Conservation (phyloP, 2,797 vertebrate species). For the Zalophus californianus region DNA sequence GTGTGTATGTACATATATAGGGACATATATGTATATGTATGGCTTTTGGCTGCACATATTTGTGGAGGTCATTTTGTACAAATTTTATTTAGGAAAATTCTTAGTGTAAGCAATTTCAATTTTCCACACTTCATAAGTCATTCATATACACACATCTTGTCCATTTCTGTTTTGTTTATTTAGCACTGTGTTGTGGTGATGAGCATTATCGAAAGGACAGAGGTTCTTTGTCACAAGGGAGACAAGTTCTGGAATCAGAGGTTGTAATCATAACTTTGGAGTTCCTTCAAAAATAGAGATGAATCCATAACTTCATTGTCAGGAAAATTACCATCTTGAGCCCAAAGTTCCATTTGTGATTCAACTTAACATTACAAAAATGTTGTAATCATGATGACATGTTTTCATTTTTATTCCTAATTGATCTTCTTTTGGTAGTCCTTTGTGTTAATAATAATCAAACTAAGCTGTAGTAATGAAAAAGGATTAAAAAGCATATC, state of each 20-base stretch:
- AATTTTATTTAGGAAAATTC: slow-evolving; percentile 25
- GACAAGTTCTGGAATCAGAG: not conserved
- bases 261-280: slow-evolving; percentile 33
- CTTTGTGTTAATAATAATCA: not conserved
- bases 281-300: slow-evolving; percentile 31
- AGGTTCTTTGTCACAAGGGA: slow-evolving; percentile 45
- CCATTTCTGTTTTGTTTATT: slow-evolving; percentile 62
- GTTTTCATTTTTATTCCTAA: slow-evolving; percentile 8
- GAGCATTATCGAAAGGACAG: slow-evolving; percentile 36
- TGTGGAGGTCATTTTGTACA: slow-evolving; percentile 34
- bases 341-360: not conserved
- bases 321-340: not conserved
- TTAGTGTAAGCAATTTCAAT: slow-evolving; percentile 44
- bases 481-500: not conserved
- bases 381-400: not conserved
- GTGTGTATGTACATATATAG: not conserved
- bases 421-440: not conserved
- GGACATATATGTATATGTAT: not conserved
- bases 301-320: slow-evolving; percentile 18
- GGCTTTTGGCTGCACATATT: not conserved
- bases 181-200: not conserved
- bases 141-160: not conserved
- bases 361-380: not conserved
- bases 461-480: not conserved
- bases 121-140: slow-evolving; percentile 44